Evolutionary conservation across 1,140 invertebrate species (phyloP), one percentile per base, ranked within the genome.

Genomic region (Drosophila pseudoobscura): DNA sequence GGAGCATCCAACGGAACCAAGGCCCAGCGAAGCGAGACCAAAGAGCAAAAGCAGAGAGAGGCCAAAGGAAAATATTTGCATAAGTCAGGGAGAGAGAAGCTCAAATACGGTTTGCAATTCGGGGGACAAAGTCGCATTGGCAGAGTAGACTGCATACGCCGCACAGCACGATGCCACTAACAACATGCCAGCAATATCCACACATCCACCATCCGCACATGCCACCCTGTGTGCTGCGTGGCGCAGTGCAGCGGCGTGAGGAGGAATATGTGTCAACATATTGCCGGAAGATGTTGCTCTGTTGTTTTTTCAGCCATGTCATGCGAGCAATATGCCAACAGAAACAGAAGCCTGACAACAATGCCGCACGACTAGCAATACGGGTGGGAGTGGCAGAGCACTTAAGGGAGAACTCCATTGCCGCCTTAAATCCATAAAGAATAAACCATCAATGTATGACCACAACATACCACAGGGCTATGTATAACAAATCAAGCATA

Each of bases 61-160:
- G 50, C 39, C 41, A 53, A 79, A 60, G 50, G 60, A 71, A 80
- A 80, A 80, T 80, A 87, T 85, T 85, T 87, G 68, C 69, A 61
- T 74, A 63, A 61, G 69, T 71, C 77, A 87, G 80, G 78, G 82
- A 64, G 78, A 58, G 77, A 39, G 35, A 3, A 39, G 47, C 41
- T 43, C 70, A 80, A 77, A 84, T 80, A 84, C 85, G 60, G 58
- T 50, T 75, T 68, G 65, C 49, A 83, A 73, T 69, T 70, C 60
- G 39, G 53, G 46, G 54, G 56, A 57, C 65, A 69, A 63, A 75
- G 62, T 65, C 50, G 44, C 60, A 65, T 45, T 65, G 65, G 43
- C 59, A 39, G 54, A 74, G 49, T 74, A 39, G 54, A 74, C 49
- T 74, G 65, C 65, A 69, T 68, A 60, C 55, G 45, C 44, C 59